phyloP scores from a whole-genome alignment of 2,888 invertebrate genomes.

The Rhogogaster chlorosoma region DNA sequence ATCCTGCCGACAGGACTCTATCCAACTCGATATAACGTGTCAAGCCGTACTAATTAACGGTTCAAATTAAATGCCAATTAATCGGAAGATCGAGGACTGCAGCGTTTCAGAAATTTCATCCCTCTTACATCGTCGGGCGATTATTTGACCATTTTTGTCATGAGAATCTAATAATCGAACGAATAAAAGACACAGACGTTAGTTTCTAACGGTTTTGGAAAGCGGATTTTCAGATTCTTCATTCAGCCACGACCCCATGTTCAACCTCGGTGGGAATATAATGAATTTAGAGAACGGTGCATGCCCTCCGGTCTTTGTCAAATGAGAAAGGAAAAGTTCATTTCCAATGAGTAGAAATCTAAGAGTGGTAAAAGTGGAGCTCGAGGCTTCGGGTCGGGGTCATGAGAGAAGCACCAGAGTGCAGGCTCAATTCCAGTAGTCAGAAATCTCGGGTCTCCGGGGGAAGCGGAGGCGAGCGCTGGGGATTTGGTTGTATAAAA shows the following conservation, averaged over 20 bases:
- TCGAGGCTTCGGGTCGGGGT: slow-evolving; percentile 16
- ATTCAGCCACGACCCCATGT: background rate
- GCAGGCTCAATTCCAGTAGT: slow-evolving; percentile 65
- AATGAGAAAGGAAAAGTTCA: background rate
- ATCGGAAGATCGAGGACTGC: background rate
- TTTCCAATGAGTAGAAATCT: background rate
- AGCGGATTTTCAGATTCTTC: background rate
- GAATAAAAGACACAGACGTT: background rate
- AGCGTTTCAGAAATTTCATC: background rate
- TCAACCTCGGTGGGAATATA: background rate
- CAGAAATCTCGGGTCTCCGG: slow-evolving; percentile 36
- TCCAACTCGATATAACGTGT: background rate
- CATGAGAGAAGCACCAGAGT: slow-evolving; percentile 22
- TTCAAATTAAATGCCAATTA: background rate
- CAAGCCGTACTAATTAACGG: background rate
- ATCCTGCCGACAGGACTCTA: background rate
- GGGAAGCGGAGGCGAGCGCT: background rate
- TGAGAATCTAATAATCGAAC: no score
- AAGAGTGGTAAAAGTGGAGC: background rate
- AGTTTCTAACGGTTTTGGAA: background rate
- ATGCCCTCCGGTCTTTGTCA: background rate
- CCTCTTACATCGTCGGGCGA: background rate
- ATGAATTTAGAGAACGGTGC: background rate
- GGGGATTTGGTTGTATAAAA: slow-evolving; percentile 8
- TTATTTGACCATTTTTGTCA: background rate